A percentile compares a stretch with the other conserved stretches of the same genome.
phyloP scores from a whole-genome alignment of 1,140 invertebrate species.

The Calosoma granatense region DNA sequence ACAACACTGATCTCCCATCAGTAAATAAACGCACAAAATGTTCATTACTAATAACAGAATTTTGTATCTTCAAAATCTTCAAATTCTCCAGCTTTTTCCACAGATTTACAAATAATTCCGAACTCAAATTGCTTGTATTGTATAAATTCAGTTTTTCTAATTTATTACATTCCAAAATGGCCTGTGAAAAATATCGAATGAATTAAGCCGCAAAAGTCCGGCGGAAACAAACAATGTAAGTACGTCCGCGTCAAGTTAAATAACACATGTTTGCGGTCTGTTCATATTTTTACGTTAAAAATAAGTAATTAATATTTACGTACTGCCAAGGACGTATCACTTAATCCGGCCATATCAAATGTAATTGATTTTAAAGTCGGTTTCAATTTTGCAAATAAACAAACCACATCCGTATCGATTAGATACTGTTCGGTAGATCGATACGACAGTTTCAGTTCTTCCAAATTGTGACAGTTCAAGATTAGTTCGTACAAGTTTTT shows the following conservation, averaged over 20 bases:
- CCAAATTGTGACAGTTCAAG: conserved; percentile 13
- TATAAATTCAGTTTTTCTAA: conserved; percentile 17
- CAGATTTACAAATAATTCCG: conserved; percentile 14
- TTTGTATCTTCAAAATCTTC: conserved; percentile 16
- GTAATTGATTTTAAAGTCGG: conserved; percentile 13
- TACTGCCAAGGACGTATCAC: conserved; percentile 15
- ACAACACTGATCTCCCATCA: conserved; percentile 11
- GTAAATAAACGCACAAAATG: conserved; percentile 15
- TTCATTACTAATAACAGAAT: conserved; percentile 14
- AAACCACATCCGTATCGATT: not conserved
- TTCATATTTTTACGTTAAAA: no score
- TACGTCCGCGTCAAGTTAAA: no score
- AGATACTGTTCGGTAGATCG: not conserved
- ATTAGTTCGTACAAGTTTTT: conserved; percentile 12
- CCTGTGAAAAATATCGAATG: no score
- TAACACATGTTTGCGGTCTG: no score
- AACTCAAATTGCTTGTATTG: conserved; percentile 15
- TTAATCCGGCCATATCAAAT: conserved; percentile 15
- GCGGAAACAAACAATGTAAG: no score
- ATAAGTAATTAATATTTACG: conserved; percentile 9
- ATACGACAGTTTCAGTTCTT: conserved; percentile 15
- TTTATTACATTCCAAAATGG: conserved; percentile 14
- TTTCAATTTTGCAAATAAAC: conserved; percentile 1
- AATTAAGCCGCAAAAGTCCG: no score
- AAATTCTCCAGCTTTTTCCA: conserved; percentile 14